phyloP scores from a whole-genome alignment of 2,797 vertebrate species.

The Spea hammondii region DNA sequence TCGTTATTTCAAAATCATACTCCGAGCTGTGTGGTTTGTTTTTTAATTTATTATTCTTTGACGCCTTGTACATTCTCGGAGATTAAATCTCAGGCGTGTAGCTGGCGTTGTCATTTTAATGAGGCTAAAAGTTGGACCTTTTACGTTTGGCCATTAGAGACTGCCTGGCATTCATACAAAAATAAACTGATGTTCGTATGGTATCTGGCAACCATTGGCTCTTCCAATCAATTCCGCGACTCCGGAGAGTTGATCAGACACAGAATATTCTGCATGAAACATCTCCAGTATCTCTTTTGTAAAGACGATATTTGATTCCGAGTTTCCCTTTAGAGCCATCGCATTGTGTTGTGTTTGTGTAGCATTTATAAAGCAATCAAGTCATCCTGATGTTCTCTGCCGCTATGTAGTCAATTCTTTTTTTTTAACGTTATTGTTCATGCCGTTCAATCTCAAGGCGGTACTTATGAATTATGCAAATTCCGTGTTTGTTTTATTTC shows the following conservation, averaged over 20 bases:
- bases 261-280: not conserved
- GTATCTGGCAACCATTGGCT: not conserved
- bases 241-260: slow-evolving; percentile 3
- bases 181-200: not conserved
- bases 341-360: slow-evolving; percentile 22
- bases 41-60: not conserved
- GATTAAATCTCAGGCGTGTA: not conserved
- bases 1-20: not conserved
- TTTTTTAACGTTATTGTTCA: not conserved
- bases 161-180: not conserved
- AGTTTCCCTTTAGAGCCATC: slow-evolving; percentile 3
- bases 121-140: not conserved
- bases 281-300: not conserved
- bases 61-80: not conserved
- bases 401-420: not conserved
- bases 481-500: not conserved
- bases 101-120: not conserved
- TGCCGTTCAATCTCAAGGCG: not conserved
- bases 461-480: not conserved
- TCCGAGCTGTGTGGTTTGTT: not conserved
- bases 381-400: not conserved
- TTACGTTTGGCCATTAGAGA: not conserved
- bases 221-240: not conserved
- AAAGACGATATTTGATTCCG: not conserved
- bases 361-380: slow-evolving; percentile 11